These are phyloP conservation scores for Volucella inanis DNA, from an alignment of 2,888 invertebrate species.

Conservation along the genomic window DNA sequence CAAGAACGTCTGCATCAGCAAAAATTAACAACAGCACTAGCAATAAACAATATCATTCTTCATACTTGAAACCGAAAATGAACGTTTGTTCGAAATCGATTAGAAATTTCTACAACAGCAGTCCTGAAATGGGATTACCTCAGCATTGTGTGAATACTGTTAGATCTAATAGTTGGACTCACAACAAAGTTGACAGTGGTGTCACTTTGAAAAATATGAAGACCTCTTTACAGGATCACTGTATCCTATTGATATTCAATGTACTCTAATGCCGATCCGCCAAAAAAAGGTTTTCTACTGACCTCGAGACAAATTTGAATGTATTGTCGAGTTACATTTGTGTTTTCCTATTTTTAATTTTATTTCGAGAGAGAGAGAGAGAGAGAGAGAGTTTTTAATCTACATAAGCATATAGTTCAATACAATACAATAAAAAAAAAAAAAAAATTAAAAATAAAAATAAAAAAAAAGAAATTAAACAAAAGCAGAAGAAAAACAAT, in stretches of 20 bases:
- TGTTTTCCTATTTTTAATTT: background rate
- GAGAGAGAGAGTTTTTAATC: constrained; percentile 43
- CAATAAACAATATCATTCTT: constrained; percentile 26
- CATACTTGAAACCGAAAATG: constrained; percentile 51
- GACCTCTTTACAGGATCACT: constrained; percentile 53
- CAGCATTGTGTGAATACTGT: constrained; percentile 21
- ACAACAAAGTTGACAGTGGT: constrained; percentile 27
- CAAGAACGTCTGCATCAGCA: constrained; percentile 2
- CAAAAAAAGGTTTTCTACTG: constrained; percentile 50
- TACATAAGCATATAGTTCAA: constrained; percentile 31
- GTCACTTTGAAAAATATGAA: constrained; percentile 52
- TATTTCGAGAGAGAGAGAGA: background rate
- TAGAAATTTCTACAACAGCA: constrained; percentile 8
- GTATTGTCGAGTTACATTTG: background rate
- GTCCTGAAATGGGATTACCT: constrained; percentile 1
- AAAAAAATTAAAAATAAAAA: constrained; percentile 46
- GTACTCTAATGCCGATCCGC: constrained; percentile 47
- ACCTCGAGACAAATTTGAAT: constrained; percentile 8
- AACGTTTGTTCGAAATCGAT: constrained; percentile 53
- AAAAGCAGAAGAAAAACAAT: constrained; percentile 40
- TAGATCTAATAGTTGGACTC: constrained; percentile 51
- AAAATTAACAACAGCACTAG: constrained; percentile 1
- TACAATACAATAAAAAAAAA: constrained; percentile 10
- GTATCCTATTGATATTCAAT: constrained; percentile 60
- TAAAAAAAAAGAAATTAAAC: constrained; percentile 51